Base-by-base conservation (phyloP, 2,113 vertebrate species). In the Strix aluco region DNA sequence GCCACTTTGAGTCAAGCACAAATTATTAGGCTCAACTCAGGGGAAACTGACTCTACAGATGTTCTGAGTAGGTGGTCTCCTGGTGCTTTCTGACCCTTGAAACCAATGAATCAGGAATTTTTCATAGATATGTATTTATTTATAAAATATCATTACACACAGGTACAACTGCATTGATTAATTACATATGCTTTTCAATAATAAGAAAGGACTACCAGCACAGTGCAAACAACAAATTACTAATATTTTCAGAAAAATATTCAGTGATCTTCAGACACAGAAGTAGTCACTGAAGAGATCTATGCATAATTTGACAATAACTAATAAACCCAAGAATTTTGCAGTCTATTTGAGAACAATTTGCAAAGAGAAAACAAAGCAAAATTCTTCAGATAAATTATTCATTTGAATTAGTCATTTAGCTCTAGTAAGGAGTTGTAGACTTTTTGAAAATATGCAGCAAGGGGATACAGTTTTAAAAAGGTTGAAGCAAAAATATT, bases 321-420 rank as follows among this genome's bases (percentile, higher is more conserved):
- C 84, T 97, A 96, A 97, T 82, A 97, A 96, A 54, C 57, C 74
- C 20, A 86, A 90, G 65, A 96, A 96, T 97, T 95, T 96, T 96
- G 38, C 81, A 92, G 88, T 94, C 94, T 97, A 96, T 98, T 98
- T 97, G 97, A 98, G 95, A 96, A 97, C 97, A 97, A 98, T 98
- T 97, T 97, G 96, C 94, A 98, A 92, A 96, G 94, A 97, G 94
- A 97, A 97, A 97, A 97, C 96, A 98, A 97, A 97, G 97, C 95
- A 97, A 97, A 97, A 97, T 92, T 97, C 96, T 96, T 97, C 72
- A 96, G 94, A 97, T 98, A 96, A 97, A 97, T 98, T 97, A 97
- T 98, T 98, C 88, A 98, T 97, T 95, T 93, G 96, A 98, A 97
- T 97, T 97, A 98, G 91, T 96, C 96, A 96, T 96, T 97, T 97